These are phyloP conservation scores for Lichenostomus cassidix DNA, from an alignment of 2,113 vertebrate species.

Conservation along the genomic window DNA sequence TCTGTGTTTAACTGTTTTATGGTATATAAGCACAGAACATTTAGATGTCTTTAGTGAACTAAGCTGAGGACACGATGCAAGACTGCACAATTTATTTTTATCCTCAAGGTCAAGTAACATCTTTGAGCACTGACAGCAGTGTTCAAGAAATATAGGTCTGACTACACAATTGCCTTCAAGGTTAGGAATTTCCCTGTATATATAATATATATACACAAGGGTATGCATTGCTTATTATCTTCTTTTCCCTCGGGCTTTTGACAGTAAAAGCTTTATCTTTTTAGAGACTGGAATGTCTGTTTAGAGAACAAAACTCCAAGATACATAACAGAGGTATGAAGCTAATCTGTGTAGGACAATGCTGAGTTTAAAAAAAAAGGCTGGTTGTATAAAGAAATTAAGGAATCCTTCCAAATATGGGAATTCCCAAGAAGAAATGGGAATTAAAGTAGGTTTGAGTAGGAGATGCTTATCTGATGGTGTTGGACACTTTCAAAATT, in stretches of 20 bases:
- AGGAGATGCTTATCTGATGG: not conserved
- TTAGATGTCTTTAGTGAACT: not conserved
- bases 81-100: slow-evolving; percentile 34
- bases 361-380: not conserved
- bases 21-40: slow-evolving; percentile 19
- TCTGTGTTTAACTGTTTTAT: slow-evolving; percentile 29
- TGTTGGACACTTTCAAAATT: not conserved
- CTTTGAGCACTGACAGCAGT: not conserved
- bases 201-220: not conserved
- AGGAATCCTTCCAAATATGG: not conserved
- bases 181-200: not conserved
- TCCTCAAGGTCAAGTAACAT: slow-evolving; percentile 28
- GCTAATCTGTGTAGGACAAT: not conserved
- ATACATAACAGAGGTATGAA: not conserved
- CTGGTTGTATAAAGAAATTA: not conserved
- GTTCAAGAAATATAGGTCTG: not conserved
- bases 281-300: not conserved
- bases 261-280: not conserved
- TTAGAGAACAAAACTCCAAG: not conserved
- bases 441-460: not conserved
- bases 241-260: not conserved
- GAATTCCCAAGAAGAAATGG: not conserved
- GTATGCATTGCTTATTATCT: not conserved
- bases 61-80: not conserved
- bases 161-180: not conserved